Evolutionary conservation across 1,140 invertebrate species (phyloP), one percentile per base, ranked within the genome.

Genomic region (Leptestheria dahalacensis): DNA sequence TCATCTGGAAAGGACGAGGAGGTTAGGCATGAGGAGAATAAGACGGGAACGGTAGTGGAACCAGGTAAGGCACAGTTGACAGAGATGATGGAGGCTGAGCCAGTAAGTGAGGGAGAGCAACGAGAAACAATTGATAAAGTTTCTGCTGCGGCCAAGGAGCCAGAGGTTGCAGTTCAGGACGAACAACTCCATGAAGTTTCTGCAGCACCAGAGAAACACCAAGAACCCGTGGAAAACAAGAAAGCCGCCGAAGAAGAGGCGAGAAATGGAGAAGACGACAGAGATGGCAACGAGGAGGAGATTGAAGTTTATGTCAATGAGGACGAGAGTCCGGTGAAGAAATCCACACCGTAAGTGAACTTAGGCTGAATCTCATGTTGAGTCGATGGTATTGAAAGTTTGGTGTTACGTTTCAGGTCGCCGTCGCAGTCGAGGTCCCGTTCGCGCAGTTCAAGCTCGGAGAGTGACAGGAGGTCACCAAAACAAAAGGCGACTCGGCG

Each of bases 221-320:
- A 33, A 50, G 48, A 60, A 21, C 21, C 21, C 10, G 41, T 29
- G 28, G 20, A 60, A 48, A 23, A 47, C 3, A 6, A 21, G 25
- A 2, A 18, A 26, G 28, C 9, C 15, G 56, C 10, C 1, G 25
- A 47, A 9, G 25, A 21, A 9, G 61, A 62, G 4, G 6, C 54
- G 33, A 15, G 15, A 10, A 47, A 56, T n/a, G 20, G 4, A 49
- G 54, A 62, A 3, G 59, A 60, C 3, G 48, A 53, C 24, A 54
- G 57, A 56, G 48, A 53, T 11, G 54, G 11, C 12, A 46, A 54
- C 48, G 57, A 54, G 41, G 15, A 47, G 20, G 28, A 59, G 29
- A 59, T 59, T 23, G 57, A 59, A 21, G 48, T 46, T 47, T 29
- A 21, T 9, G 57, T 46, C 12, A 54, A 47, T n/a, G 57, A 54